Evolutionary conservation across 2,888 invertebrate species (phyloP).

Genomic region (Drepana falcataria): DNA sequence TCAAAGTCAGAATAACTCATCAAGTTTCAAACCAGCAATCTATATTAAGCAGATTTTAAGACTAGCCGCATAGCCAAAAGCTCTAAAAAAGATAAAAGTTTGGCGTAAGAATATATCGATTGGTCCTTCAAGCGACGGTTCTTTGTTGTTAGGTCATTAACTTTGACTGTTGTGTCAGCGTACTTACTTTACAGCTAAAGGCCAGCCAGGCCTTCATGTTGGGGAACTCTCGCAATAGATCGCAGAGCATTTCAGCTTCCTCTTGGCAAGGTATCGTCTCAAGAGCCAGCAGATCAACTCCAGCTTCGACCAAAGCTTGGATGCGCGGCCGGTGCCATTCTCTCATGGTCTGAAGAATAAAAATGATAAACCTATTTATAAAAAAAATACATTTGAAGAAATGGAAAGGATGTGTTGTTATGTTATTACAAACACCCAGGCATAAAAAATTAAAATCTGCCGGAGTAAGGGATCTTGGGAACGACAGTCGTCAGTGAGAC

Average conservation of each 20-base stretch:
- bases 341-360: constrained; percentile 74
- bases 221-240: constrained; percentile 88
- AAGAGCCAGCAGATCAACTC: constrained; percentile 90
- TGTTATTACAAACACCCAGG: not conserved
- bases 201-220: constrained; percentile 90
- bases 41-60: too few relatives aligned
- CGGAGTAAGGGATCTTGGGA: not conserved
- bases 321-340: constrained; percentile 93
- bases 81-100: too few relatives aligned
- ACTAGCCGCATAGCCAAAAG: too few relatives aligned
- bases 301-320: constrained; percentile 86
- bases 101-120: too few relatives aligned
- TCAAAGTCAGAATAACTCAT: too few relatives aligned
- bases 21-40: too few relatives aligned
- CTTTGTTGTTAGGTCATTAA: too few relatives aligned
- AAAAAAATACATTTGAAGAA: too few relatives aligned
- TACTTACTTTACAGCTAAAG: constrained; percentile 89
- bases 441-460: not conserved
- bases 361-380: too few relatives aligned
- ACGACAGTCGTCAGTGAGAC: not conserved
- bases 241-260: constrained; percentile 91
- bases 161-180: too few relatives aligned
- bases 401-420: not conserved
- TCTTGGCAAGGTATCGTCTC: constrained; percentile 94
- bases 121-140: too few relatives aligned